Conservation (phyloP, 2,888 invertebrate genomes). For the Timandra comae region DNA sequence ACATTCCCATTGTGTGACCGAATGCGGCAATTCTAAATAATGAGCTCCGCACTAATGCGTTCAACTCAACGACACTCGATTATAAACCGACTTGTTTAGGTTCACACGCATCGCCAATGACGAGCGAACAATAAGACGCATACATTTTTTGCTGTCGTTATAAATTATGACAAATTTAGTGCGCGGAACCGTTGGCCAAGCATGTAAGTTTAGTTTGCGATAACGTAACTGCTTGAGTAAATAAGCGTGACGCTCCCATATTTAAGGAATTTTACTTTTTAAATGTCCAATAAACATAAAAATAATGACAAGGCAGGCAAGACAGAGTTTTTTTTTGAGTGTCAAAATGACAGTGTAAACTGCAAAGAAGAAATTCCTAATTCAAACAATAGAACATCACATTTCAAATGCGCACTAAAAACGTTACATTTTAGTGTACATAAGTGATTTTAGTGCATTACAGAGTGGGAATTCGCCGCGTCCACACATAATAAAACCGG, state of each 20-base stretch:
- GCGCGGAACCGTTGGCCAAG: conserved; percentile 35
- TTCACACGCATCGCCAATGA: conserved; percentile 54
- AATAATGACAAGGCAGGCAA: too few species aligned
- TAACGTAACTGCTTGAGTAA: conserved; percentile 41
- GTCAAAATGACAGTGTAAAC: too few species aligned
- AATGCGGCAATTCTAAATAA: conserved; percentile 48
- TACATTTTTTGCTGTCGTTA: conserved; percentile 32
- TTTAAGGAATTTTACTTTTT: conserved; percentile 8
- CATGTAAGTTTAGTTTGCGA: conserved; percentile 48
- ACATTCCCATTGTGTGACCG: conserved; percentile 45
- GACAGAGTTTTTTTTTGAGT: too few species aligned
- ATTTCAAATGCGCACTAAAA: too few species aligned
- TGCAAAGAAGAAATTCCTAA: too few species aligned
- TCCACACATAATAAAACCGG: conserved; percentile 42
- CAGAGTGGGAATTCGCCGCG: conserved; percentile 23
- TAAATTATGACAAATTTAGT: conserved; percentile 45
- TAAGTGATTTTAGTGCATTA: conserved; percentile 8
- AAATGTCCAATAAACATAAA: conserved; percentile 7
- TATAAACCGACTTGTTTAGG: conserved; percentile 27
- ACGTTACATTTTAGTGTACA: too few species aligned
- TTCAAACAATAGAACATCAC: too few species aligned
- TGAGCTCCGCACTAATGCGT: too few species aligned
- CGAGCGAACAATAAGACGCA: conserved; percentile 41
- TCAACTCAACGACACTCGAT: too few species aligned
- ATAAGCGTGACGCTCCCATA: conserved; percentile 29